Percentiles rank a stretch among this genome's conserved stretches.
phyloP scores from a whole-genome alignment of 2,113 vertebrate genomes.

The Hippocampus guttulatus region DNA sequence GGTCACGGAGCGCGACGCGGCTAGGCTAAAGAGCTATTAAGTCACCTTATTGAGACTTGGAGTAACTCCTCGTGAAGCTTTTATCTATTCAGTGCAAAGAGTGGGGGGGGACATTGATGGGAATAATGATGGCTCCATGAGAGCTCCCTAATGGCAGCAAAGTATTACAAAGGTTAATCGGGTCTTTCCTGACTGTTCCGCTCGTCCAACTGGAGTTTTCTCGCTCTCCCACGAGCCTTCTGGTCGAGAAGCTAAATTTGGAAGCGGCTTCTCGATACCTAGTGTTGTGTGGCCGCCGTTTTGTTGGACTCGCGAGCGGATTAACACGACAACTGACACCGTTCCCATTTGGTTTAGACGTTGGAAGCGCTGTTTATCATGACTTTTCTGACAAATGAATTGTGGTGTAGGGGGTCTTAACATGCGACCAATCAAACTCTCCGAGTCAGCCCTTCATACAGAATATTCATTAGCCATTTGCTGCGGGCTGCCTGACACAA shows the following conservation, averaged over 20 bases:
- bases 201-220: slow-evolving; percentile 53
- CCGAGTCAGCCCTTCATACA: no score
- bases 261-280: neutral
- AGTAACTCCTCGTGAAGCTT: slow-evolving; percentile 5
- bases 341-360: no score
- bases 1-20: neutral
- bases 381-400: no score
- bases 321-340: no score
- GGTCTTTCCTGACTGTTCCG: neutral
- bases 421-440: no score
- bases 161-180: neutral
- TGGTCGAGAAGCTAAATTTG: slow-evolving; percentile 54
- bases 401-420: no score
- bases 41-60: neutral
- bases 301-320: neutral
- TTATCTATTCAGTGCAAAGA: neutral
- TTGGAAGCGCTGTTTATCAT: no score
- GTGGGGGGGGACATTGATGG: neutral
- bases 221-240: slow-evolving; percentile 67
- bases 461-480: no score
- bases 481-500: no score
- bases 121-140: neutral
- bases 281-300: neutral
- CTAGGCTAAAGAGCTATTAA: neutral
- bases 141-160: slow-evolving; percentile 3